Percentiles rank a stretch among this genome's conserved stretches.
These are phyloP conservation scores for Falco berigora DNA, from an alignment of 2,797 vertebrate species.

Conservation along the genomic window DNA sequence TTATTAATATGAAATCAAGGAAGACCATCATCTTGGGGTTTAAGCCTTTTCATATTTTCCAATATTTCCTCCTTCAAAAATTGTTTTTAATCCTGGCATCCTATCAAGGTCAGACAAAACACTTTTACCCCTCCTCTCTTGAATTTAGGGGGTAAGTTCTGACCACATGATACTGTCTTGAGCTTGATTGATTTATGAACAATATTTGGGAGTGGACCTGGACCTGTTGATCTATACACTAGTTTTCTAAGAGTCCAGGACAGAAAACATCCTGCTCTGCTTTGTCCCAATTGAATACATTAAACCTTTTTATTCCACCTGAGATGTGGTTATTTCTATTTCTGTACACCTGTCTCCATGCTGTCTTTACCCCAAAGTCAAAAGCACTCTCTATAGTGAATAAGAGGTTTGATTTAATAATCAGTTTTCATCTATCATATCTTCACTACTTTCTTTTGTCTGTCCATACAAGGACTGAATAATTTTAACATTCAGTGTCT, in stretches of 20 bases:
- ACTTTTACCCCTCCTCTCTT: not conserved
- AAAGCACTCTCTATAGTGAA: not conserved
- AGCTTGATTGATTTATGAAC: not conserved
- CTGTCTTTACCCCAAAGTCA: not conserved
- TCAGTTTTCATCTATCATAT: not conserved
- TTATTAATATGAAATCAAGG: not conserved
- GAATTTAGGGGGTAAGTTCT: not conserved
- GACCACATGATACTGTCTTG: not conserved
- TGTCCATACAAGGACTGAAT: not conserved
- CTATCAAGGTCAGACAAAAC: accelerated
- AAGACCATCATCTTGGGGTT: not conserved
- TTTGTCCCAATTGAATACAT: not conserved
- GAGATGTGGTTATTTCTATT: not conserved
- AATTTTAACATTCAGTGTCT: not conserved
- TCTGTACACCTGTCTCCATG: not conserved
- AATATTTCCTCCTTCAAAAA: not conserved
- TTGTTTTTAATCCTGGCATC: not conserved
- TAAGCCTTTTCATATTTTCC: not conserved
- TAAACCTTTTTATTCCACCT: not conserved
- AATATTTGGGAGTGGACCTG: not conserved
- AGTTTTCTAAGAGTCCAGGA: not conserved
- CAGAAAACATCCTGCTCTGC: not conserved
- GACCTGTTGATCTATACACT: not conserved
- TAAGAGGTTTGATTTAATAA: not conserved
- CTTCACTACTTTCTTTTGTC: not conserved